Conservation (phyloP, 2,797 vertebrate species). For the Lithobates pipiens region DNA sequence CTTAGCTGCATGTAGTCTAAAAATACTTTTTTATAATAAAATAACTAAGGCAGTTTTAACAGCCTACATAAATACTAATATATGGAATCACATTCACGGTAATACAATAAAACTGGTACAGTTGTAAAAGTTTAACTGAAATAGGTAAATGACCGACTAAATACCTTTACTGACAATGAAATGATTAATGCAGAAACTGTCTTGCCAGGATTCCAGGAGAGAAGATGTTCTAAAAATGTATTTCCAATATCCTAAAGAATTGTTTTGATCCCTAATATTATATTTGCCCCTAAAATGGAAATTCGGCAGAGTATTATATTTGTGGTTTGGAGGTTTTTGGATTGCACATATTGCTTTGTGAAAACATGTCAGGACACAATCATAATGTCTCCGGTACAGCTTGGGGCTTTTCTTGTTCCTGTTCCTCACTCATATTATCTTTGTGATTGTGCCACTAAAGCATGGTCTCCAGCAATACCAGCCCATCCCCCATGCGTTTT, state of each 20-base stretch:
- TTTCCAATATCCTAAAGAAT: neutral
- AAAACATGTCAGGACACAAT: conserved; percentile 5
- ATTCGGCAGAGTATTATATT: neutral
- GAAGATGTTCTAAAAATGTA: neutral
- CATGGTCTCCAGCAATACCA: neutral
- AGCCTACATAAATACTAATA: too few species aligned
- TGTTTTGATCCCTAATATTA: neutral
- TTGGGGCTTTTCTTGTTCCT: conserved; percentile 23
- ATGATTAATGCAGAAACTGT: neutral
- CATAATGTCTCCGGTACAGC: neutral
- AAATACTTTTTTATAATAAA: too few species aligned
- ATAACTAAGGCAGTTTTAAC: too few species aligned
- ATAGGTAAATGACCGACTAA: too few species aligned
- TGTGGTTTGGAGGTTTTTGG: neutral
- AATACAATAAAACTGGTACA: too few species aligned
- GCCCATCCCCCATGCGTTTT: neutral
- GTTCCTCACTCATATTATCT: neutral
- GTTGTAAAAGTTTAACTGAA: too few species aligned
- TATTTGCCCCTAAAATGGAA: too few species aligned
- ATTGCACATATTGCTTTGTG: neutral
- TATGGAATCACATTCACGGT: too few species aligned
- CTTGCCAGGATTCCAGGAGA: neutral
- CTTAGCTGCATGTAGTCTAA: too few species aligned
- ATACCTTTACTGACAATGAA: too few species aligned
- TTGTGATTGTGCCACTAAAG: neutral